Evolutionary conservation across 2,888 invertebrate genomes (phyloP), one percentile per base, ranked within the genome.

Genomic region (Dynastes maya): DNA sequence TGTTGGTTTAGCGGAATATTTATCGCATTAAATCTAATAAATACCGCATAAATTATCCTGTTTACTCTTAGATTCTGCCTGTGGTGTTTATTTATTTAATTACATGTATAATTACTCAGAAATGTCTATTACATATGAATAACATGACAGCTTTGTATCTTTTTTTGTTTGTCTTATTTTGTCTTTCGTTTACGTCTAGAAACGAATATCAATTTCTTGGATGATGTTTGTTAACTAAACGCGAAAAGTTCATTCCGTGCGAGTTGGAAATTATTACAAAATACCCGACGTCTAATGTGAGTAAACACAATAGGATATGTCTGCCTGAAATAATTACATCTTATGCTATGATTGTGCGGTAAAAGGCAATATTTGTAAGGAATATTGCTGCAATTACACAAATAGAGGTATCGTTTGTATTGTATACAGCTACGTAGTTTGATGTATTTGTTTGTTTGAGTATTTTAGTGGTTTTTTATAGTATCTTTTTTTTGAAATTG

Each of bases 311-410:
- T 58, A 40, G 72, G 40, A 40, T 61, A 16, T 58, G 37, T 58
- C 32, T 40, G 61, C 58, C 58, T 55, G 58, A 72, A 58, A 55
- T 72, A 72, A 72, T 72, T 72, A 61, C 72, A 55, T 58, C 37
- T 72, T 72, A 22, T 22, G 16, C 72, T 16, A 22, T 58, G 72
- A 58, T 58, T 72, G 51, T 22, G 72, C 49, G 32, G 71, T 71
- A 71, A 71, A 71, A 71, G 29, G 71, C n/a, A 29, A 37, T 71
- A 67, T 71, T 71, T 71, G 71, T 71, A 55, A 9, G 55, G 55
- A 32, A 72, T 72, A 40, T 40, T 22, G 72, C 37, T 40, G 61
- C 61, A 72, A 72, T 72, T 70, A 70, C 13, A 32, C 27, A 11
- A 53, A 70, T 53, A 70, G 53, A 53, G 70, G 53, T 58, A 58